phyloP scores from a whole-genome alignment of 1,140 invertebrate species.

The Drosophila willistoni region DNA sequence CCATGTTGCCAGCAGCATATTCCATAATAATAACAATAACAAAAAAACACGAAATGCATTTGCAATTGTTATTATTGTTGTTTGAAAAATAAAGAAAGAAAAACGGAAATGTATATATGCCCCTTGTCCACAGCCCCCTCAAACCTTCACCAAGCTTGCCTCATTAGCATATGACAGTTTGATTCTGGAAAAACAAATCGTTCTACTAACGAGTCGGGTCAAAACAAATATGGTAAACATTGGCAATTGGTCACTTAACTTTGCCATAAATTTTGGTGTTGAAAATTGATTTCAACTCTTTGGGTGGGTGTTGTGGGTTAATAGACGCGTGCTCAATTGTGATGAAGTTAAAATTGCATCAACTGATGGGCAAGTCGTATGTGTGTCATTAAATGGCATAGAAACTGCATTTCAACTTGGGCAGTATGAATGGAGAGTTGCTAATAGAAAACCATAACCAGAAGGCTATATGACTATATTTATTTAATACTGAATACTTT shows the following conservation, averaged over 20 bases:
- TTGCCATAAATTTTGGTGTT: constrained; percentile 59
- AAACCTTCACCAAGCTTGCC: constrained; percentile 29
- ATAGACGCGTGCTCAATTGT: constrained; percentile 39
- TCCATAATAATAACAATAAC: constrained; percentile 30
- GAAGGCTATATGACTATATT: no score
- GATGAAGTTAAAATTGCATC: constrained; percentile 44
- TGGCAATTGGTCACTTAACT: constrained; percentile 16
- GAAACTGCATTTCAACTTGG: constrained; percentile 7
- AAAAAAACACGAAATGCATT: constrained; percentile 53
- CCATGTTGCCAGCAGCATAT: constrained; percentile 54
- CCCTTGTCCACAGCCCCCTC: constrained; percentile 16
- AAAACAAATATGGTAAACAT: constrained; percentile 50
- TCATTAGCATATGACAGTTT: constrained; percentile 54
- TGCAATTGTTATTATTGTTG: constrained; percentile 50
- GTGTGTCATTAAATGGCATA: constrained; percentile 11
- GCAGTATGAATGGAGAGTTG: no score
- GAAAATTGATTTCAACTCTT: constrained; percentile 25
- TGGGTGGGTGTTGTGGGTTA: constrained; percentile 56
- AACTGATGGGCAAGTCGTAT: constrained; percentile 3
- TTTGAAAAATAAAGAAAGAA: constrained; percentile 23
- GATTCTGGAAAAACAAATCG: constrained; percentile 16
- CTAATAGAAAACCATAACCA: no score
- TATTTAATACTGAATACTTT: no score
- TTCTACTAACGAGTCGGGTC: constrained; percentile 20
- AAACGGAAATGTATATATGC: constrained; percentile 63